Base-by-base conservation (phyloP, 2,113 vertebrate species). In the Zonotrichia leucophrys region DNA sequence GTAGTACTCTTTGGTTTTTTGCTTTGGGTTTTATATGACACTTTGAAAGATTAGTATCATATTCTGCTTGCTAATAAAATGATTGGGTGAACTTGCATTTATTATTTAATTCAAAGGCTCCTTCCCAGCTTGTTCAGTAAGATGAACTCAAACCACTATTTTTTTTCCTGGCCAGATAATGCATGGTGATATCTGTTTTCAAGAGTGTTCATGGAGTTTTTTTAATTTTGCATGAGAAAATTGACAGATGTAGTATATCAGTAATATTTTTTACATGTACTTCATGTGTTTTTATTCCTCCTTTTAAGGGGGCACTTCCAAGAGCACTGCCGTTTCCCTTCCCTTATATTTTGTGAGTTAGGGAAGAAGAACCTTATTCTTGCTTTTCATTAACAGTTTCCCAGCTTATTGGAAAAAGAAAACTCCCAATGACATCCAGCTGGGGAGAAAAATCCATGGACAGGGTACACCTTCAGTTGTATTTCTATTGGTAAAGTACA, bases 401-500 rank as follows among this genome's bases (percentile, higher is more conserved):
- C 11, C 7, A 52, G 25, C 6, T 75, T 28, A 62, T 15, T n/a
- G 18, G 33, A 52, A 55, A 81, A 58, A 49, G 24, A 84, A 78
- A 53, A 31, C 12, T 91, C 37, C 6, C 10, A 41, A 1, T 37
- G 58, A 2, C 27, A 79, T 52, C 37, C 35, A 44, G 2, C 0
- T 52, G 30, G 41, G 33, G 22, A 72, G 37, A 69, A 74, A 90
- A 80, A 16, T 17, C 10, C 17, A 20, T 12, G 49, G 16, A 73
- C 27, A 82, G 5, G 35, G 39, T 24, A 56, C 11, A 50, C 28
- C 5, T 64, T 89, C 30, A 72, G 12, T 14, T 52, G 2, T 14
- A 30, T 68, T 44, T 88, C 14, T 76, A 14, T 5, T 64, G 24
- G 7, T 33, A 49, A 82, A 47, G 7, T 68, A 55, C 15, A 85